Base-by-base conservation (phyloP, 2,113 vertebrate genomes). In the Ardeotis arabs region DNA sequence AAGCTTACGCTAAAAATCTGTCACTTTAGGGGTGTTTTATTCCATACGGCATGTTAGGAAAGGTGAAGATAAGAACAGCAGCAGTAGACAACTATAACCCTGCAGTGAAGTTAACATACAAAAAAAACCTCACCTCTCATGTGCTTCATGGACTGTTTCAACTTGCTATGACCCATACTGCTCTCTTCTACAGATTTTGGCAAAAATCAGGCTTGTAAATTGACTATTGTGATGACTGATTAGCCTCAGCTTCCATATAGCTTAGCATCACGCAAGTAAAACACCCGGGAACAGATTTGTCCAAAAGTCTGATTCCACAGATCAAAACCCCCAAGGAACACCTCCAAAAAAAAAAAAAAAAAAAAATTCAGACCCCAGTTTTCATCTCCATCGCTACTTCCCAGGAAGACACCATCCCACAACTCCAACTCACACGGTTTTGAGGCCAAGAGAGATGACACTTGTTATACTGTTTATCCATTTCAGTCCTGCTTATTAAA, bases 1-100 rank as follows among this genome's bases (percentile, higher is more conserved):
- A 31, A 0, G 0, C 15, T 58, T 23, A 49, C 0, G 0, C 50
- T 70, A 33, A 69, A 80, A 56, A 37, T 25, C 14, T 50, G 31
- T 44, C 56, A 21, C 60, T 18, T 12, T 7, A 55, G 14, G n/a
- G 9, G 12, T 13, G 25, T 22, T 47, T 67, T 62, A 87, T 35
- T 74, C 47, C 7, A 10, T 4, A 29, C 5, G 25, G 23, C 7
- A 3, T 9, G 31, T 17, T 14, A 68, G 47, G 47, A 72, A 83
- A 82, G 64, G 0, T 75, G 50, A 67, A 89, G 72, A 81, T 59
- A 50, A 87, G 33, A 44, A 31, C 28, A 94, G 39, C 18, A 84
- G 73, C 19, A 87, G 44, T 31, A 33, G 15, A 13, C 10, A 12
- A 22, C 45, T 52, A 24, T 50, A 75, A 44, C 7, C 25, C 29